Conservation (phyloP, 2,888 invertebrate genomes). For the Diarsia mendica region DNA sequence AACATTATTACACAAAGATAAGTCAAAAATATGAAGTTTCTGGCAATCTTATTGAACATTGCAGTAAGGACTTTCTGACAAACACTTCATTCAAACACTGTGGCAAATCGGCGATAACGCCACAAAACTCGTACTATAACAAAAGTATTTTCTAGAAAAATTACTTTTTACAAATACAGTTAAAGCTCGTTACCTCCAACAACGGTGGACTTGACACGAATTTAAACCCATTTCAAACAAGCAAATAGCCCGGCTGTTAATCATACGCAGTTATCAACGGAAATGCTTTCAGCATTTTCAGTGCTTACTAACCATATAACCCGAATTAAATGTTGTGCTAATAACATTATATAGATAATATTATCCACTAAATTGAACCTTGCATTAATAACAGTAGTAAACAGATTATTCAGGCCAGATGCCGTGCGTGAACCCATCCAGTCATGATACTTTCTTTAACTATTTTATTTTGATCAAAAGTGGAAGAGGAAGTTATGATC, state of each 20-base stretch:
- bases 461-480: too few species aligned
- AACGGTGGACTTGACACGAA: not conserved
- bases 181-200: not conserved
- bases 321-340: not conserved
- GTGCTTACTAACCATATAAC: not conserved
- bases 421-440: not conserved
- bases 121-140: too few species aligned
- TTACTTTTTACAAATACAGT: not conserved
- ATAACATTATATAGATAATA: too few species aligned
- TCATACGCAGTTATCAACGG: not conserved
- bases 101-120: not conserved
- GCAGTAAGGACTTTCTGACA: not conserved
- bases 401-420: not conserved
- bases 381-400: constrained; percentile 1
- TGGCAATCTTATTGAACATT: not conserved
- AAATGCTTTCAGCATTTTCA: not conserved
- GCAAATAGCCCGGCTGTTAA: not conserved
- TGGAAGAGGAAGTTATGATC: not conserved
- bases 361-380: not conserved
- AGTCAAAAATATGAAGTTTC: not conserved
- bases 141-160: not conserved
- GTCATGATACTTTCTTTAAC: too few species aligned
- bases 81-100: not conserved
- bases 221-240: not conserved
- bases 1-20: too few species aligned